A percentile compares a stretch with the other conserved stretches of the same genome.
phyloP scores from a whole-genome alignment of 35 echinoderm and acorn worm genomes.

The Apostichopus japonicus region DNA sequence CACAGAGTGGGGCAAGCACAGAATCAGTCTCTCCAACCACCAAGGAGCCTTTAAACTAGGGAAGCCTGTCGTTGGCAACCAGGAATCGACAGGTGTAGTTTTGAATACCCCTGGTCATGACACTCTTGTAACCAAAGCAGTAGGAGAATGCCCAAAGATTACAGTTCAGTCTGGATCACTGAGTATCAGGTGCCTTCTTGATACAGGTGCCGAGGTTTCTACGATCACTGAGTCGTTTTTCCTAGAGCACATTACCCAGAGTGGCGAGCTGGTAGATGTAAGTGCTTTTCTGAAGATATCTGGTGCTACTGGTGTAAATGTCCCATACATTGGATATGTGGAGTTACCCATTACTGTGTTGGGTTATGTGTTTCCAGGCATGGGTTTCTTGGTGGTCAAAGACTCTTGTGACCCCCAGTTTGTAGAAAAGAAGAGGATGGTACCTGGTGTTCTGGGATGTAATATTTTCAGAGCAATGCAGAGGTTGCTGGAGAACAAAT shows the following conservation, averaged over 20 bases:
- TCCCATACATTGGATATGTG: constrained; percentile 23
- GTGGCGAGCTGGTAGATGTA: constrained; percentile 33
- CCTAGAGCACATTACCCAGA: too few species aligned
- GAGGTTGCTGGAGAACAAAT: not conserved
- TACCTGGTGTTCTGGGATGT: not conserved
- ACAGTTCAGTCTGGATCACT: not conserved
- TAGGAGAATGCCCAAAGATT: constrained; percentile 55
- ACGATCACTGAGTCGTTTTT: constrained; percentile 64
- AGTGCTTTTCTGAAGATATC: constrained; percentile 23
- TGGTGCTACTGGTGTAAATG: constrained; percentile 6
- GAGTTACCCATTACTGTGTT: constrained; percentile 1
- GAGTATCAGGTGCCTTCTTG: constrained; percentile 50
- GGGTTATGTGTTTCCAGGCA: not conserved
- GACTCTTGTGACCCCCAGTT: constrained; percentile 8
- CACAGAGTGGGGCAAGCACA: too few species aligned
- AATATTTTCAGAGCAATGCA: not conserved
- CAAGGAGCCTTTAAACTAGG: too few species aligned
- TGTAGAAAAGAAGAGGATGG: not conserved
- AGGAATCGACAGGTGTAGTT: not conserved
- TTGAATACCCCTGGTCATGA: not conserved
- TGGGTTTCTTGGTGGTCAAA: constrained; percentile 37
- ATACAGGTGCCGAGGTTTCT: constrained; percentile 62
- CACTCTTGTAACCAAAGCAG: not conserved
- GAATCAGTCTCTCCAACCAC: not conserved
- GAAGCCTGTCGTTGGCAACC: not conserved